Evolutionary conservation across 2,888 invertebrate species (phyloP).

Genomic region (Drosophila niveifrons): DNA sequence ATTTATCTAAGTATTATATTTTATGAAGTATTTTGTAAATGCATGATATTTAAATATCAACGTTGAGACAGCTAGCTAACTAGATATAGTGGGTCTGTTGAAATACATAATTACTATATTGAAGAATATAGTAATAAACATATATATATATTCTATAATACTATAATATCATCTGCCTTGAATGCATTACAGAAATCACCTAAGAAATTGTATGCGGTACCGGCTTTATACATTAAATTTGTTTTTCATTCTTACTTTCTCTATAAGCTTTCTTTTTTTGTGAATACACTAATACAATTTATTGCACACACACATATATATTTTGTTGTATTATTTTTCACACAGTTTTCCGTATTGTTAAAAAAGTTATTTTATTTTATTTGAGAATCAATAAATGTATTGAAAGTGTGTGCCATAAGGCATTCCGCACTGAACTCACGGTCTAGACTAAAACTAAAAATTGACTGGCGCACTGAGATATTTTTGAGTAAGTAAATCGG

Average conservation of each 20-base stretch:
- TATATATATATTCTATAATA: no score
- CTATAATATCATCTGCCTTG: background rate
- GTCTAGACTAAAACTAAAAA: constrained; percentile 54
- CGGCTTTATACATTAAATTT: background rate
- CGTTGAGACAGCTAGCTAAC: no score
- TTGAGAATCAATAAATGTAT: constrained; percentile 19
- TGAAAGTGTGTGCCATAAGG: constrained; percentile 30
- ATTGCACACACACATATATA: constrained; percentile 11
- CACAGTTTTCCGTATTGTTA: constrained; percentile 1
- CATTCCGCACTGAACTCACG: constrained; percentile 59
- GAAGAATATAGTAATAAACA: no score
- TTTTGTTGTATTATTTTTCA: background rate
- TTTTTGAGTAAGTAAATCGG: constrained; percentile 62
- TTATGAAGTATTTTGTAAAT: no score
- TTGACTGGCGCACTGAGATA: constrained; percentile 45
- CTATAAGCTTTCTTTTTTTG: background rate
- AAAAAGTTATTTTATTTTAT: constrained; percentile 7
- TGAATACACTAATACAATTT: constrained; percentile 1
- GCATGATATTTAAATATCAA: no score
- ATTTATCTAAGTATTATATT: no score
- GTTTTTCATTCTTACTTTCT: constrained; percentile 7
- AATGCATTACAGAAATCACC: no score
- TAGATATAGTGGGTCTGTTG: no score
- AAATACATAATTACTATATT: no score
- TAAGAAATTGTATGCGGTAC: no score